Evolutionary conservation across 2,113 vertebrate species (phyloP).

Genomic region (Hippocampus comes): DNA sequence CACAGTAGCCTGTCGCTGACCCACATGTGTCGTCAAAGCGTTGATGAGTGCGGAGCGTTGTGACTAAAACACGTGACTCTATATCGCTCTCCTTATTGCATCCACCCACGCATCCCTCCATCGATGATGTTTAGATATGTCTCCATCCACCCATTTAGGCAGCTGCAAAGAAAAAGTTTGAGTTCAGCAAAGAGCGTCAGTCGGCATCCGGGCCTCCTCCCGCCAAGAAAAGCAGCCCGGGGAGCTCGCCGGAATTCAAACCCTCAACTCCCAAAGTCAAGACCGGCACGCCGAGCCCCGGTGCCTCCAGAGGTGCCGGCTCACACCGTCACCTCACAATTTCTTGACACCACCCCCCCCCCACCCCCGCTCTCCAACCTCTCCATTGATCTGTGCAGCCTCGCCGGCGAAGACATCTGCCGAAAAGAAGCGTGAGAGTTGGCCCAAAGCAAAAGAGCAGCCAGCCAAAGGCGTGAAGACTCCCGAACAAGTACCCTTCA

Average conservation of each 20-base stretch:
- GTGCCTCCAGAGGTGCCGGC: conserved; percentile 67
- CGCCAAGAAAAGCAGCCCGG: conserved; percentile 60
- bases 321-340: background rate
- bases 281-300: conserved; percentile 47
- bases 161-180: conserved; percentile 82
- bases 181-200: conserved; percentile 79
- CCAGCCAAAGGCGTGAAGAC: conserved; percentile 33
- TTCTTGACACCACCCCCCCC: no score
- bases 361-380: background rate
- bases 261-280: conserved; percentile 58
- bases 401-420: conserved; percentile 49
- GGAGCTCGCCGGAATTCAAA: conserved; percentile 59
- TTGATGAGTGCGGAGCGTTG: no score
- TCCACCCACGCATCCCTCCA: background rate
- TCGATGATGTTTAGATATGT: background rate
- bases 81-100: background rate
- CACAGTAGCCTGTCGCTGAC: no score
- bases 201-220: conserved; percentile 50
- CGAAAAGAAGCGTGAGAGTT: conserved; percentile 54
- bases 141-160: conserved; percentile 43
- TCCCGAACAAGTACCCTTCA: conserved; percentile 58
- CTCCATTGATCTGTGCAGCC: conserved; percentile 7
- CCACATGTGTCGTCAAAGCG: no score
- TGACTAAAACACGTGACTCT: no score
- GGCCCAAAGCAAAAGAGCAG: conserved; percentile 45